These are phyloP conservation scores for Pomacea canaliculata DNA, from an alignment of 2,888 invertebrate species.

Conservation along the genomic window DNA sequence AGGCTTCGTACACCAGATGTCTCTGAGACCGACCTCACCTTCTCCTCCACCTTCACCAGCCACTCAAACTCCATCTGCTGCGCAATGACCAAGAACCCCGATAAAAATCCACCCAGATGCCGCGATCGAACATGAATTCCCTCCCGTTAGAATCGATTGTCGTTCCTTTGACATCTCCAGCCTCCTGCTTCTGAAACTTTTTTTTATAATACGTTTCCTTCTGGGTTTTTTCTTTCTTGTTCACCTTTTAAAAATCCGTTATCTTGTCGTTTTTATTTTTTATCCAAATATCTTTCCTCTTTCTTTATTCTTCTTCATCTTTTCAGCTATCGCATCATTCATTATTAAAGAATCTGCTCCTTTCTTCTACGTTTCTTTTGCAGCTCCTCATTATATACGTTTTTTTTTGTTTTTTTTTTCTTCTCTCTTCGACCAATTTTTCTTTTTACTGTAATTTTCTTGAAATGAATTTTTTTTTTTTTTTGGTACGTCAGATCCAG, in stretches of 20 bases:
- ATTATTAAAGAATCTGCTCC: not conserved
- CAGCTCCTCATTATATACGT: not conserved
- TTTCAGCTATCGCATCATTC: not conserved
- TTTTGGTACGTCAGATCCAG: too few species aligned
- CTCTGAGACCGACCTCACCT: not conserved
- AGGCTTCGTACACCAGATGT: too few species aligned
- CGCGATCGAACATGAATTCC: too few species aligned
- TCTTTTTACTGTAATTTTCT: too few species aligned
- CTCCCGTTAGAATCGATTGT: too few species aligned
- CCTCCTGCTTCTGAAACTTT: too few species aligned
- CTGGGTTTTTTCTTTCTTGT: not conserved
- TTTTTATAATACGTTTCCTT: not conserved
- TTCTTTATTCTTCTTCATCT: not conserved
- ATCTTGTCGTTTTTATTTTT: not conserved
- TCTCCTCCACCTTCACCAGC: not conserved
- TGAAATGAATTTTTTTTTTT: too few species aligned
- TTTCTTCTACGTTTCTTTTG: not conserved
- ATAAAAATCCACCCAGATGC: too few species aligned
- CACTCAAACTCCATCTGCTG: too few species aligned
- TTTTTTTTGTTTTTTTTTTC: slow-evolving; percentile 7
- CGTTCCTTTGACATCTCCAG: too few species aligned
- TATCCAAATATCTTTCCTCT: not conserved
- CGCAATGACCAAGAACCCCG: too few species aligned
- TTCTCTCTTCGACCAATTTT: not conserved
- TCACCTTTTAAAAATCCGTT: not conserved